Base-by-base conservation (phyloP, 2,797 vertebrate species). In the Tokudaia tokunoshimensis region DNA sequence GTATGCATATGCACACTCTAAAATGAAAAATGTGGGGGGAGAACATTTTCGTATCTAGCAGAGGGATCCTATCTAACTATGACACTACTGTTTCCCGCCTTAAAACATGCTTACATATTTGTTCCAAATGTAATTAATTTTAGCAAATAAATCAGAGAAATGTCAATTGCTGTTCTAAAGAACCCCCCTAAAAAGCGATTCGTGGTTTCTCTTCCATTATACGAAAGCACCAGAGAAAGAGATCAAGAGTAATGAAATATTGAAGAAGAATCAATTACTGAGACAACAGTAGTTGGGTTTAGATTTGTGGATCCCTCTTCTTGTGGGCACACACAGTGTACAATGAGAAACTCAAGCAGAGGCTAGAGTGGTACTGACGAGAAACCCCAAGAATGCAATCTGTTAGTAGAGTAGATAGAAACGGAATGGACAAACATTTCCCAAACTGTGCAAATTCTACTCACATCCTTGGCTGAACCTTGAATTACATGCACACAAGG, bases 141-240 rank as follows among this genome's bases (percentile, higher is more conserved):
- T 84, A 95, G 72, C 70, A 96, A 96, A 81, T 81, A 92, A 67
- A 29, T 61, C 55, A 72, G 70, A 92, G 89, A 24, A 61, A 84
- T 70, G 83, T 70, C 47, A 88, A 31, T 72, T 31, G 50, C 57
- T 94, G 6, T 47, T 92, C 74, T 52, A 83, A 59, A 85, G 7
- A 6, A 41, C 29, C 63, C 0, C 37, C 24, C 80, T 84, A 81
- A 84, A 84, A 83, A 95, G 13, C 34, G 37, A 17, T 67, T 67
- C 29, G 61, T 85, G 55, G 37, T 63, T 82, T 59, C 29, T 59
- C 20, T 76, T 84, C 22, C 34, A 65, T 67, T 72, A 80, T 67
- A 65, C 70, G 29, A 88, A 92, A 75, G 34, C 63, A 87, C 1
- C 67, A 50, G 52, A 41, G 34, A 89, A n/a, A 70, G 11, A 59